A percentile compares a stretch with the other conserved stretches of the same genome.
Conservation (phyloP, 2,113 vertebrate species). For the Rhabdornis inornatus region DNA sequence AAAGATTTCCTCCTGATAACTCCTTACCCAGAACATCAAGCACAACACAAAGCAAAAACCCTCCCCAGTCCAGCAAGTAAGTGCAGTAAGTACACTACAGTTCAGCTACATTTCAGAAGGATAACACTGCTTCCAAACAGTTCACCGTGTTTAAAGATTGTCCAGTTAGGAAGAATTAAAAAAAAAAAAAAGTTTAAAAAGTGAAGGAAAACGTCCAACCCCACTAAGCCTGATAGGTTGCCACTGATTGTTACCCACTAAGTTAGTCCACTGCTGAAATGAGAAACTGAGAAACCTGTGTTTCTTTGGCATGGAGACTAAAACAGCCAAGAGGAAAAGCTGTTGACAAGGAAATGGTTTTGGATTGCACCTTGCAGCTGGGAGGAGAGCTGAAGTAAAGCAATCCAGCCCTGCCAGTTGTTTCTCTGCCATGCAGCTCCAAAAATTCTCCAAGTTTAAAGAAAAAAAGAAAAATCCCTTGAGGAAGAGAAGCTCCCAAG, state of each 20-base stretch:
- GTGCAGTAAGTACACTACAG: neutral
- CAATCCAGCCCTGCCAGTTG: neutral
- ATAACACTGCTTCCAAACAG: neutral
- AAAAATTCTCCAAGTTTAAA: neutral
- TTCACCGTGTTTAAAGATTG: neutral
- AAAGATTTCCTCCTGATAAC: neutral
- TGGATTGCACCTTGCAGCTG: neutral
- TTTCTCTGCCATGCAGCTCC: neutral
- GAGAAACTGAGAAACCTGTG: neutral
- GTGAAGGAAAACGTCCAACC: neutral
- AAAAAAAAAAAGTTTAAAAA: neutral
- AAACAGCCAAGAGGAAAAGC: neutral
- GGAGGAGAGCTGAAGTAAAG: neutral
- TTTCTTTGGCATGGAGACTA: neutral
- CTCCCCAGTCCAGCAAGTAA: neutral
- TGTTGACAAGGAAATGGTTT: neutral
- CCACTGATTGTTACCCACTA: neutral
- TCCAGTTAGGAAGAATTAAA: neutral
- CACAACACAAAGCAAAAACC: neutral
- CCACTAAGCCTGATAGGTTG: neutral
- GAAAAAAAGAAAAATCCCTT: neutral
- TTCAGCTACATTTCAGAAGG: neutral
- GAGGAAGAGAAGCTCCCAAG: neutral
- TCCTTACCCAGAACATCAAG: neutral
- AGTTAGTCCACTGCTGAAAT: neutral